These are phyloP conservation scores for Philereme transversata DNA, from an alignment of 2,888 invertebrate genomes.

Conservation along the genomic window DNA sequence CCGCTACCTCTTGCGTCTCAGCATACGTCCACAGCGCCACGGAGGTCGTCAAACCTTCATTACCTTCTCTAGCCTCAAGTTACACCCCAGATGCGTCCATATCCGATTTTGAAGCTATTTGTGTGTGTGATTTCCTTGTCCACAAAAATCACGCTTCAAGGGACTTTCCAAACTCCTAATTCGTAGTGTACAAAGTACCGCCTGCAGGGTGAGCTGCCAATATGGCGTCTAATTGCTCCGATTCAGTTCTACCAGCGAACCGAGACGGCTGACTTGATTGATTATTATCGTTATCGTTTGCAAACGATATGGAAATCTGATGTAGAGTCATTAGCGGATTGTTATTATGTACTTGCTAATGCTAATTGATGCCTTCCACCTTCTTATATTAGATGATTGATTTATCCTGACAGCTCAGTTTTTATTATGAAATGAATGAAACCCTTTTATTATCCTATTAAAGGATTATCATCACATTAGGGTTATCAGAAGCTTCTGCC, in stretches of 20 bases:
- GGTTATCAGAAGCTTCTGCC: no score
- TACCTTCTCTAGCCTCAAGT: neutral
- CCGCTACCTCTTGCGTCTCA: no score
- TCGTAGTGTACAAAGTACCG: conserved; percentile 3
- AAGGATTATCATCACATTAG: no score
- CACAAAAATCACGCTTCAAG: conserved; percentile 23
- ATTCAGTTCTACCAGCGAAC: conserved; percentile 64
- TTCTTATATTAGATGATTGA: no score
- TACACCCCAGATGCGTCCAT: neutral
- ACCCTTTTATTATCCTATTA: no score
- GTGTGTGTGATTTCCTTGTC: conserved; percentile 5
- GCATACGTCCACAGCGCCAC: no score
- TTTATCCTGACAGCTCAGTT: no score
- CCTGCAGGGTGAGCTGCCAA: conserved; percentile 43
- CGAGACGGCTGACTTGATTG: conserved; percentile 61
- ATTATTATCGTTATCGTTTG: conserved; percentile 54
- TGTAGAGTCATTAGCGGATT: conserved; percentile 10
- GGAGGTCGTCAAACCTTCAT: no score
- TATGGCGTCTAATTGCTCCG: conserved; percentile 69
- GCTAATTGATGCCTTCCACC: no score
- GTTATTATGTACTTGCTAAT: neutral
- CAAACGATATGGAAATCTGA: conserved; percentile 37
- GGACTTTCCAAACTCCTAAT: conserved; percentile 27
- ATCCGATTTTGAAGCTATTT: neutral
- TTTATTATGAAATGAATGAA: no score